Conservation (phyloP, 2,888 invertebrate genomes). For the Sylvicola cinctus region DNA sequence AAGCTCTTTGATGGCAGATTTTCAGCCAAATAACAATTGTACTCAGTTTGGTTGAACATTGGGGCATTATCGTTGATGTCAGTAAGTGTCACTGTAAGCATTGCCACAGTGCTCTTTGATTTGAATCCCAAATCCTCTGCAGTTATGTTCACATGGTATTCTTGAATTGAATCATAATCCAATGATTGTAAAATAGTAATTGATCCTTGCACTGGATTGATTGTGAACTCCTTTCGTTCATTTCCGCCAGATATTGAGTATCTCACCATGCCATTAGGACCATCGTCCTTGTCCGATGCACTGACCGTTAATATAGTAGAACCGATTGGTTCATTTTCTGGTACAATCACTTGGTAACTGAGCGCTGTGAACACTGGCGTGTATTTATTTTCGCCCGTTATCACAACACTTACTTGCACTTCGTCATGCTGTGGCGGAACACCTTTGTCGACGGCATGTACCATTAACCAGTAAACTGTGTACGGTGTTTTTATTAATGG, state of each 20-base stretch:
- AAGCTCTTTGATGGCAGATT: conserved; percentile 56
- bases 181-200: conserved; percentile 59
- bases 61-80: conserved; percentile 92
- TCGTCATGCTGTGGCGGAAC: conserved; percentile 70
- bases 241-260: conserved; percentile 74
- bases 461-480: conserved; percentile 41
- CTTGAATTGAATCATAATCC: conserved; percentile 71
- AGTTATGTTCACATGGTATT: conserved; percentile 70
- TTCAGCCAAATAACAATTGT: conserved; percentile 62
- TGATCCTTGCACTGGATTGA: conserved; percentile 56
- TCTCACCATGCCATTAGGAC: conserved; percentile 74
- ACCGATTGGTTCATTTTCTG: conserved; percentile 76
- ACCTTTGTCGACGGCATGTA: conserved; percentile 69
- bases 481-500: conserved; percentile 28
- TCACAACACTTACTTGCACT: conserved; percentile 47
- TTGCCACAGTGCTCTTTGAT: conserved; percentile 52
- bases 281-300: conserved; percentile 68
- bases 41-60: conserved; percentile 54
- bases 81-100: conserved; percentile 65
- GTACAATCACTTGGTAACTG: conserved; percentile 75
- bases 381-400: conserved; percentile 66
- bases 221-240: conserved; percentile 54
- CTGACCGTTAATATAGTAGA: conserved; percentile 66
- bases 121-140: conserved; percentile 74
- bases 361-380: conserved; percentile 65